Evolutionary conservation across 2,113 vertebrate genomes (phyloP).

Genomic region (Rhinoderma darwinii): DNA sequence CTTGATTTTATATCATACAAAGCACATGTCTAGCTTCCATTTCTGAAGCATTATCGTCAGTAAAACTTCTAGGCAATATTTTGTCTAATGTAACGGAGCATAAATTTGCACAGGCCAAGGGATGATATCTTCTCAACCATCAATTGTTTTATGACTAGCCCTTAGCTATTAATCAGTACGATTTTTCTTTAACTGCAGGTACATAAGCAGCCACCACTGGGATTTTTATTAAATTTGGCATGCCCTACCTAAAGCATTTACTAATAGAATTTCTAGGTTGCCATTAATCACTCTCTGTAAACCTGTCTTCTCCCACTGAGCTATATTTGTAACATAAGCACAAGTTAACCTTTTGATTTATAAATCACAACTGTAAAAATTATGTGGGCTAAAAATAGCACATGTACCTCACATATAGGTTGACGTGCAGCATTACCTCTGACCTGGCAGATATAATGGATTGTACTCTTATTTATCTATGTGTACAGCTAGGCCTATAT

Average conservation of each 20-base stretch:
- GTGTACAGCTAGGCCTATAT: too few relatives aligned
- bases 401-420: not conserved
- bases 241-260: slow-evolving; percentile 38
- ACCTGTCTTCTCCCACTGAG: slow-evolving; percentile 25
- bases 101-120: not conserved
- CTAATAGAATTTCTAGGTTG: slow-evolving; percentile 44
- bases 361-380: slow-evolving; percentile 41
- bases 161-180: slow-evolving; percentile 26
- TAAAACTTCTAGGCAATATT: not conserved
- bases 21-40: too few relatives aligned
- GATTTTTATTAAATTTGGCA: slow-evolving; percentile 24
- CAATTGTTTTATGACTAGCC: slow-evolving; percentile 33
- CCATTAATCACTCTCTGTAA: slow-evolving; percentile 46
- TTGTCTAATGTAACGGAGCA: not conserved
- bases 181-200: not conserved
- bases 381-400: slow-evolving; percentile 22
- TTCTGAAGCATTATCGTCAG: too few relatives aligned
- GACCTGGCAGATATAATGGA: too few relatives aligned
- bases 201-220: not conserved
- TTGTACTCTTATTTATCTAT: too few relatives aligned
- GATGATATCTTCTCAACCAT: not conserved
- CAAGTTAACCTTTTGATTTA: slow-evolving; percentile 54
- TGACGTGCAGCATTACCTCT: not conserved
- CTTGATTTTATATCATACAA: too few relatives aligned
- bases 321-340: slow-evolving; percentile 46